Percentiles rank a stretch among this genome's conserved stretches.
Conservation (phyloP, 1,140 invertebrate species). For the Carposina sasakii region DNA sequence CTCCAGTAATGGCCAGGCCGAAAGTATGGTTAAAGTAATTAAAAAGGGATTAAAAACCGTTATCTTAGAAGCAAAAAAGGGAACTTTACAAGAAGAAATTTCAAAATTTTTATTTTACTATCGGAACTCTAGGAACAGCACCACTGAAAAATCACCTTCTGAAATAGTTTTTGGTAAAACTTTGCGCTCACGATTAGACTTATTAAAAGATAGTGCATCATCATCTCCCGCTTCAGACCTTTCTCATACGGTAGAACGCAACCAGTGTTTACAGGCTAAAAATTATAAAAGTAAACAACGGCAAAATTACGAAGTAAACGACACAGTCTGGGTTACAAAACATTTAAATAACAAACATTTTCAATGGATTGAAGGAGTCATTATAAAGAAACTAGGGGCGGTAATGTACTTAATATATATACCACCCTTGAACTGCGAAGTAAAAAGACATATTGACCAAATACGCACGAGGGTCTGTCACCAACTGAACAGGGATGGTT, state of each 20-base stretch:
- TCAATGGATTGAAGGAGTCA: background rate
- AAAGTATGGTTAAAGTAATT: conserved; percentile 23
- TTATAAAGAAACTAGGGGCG: background rate
- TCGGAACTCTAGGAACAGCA: conserved; percentile 23
- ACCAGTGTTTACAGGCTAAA: conserved; percentile 14
- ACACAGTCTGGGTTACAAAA: background rate
- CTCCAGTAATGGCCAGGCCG: conserved; percentile 21
- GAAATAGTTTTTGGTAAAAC: conserved; percentile 18
- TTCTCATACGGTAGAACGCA: conserved; percentile 10
- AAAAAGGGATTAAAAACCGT: conserved; percentile 17
- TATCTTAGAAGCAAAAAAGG: conserved; percentile 7
- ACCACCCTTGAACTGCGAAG: background rate
- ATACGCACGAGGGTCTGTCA: background rate
- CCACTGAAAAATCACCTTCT: conserved; percentile 20
- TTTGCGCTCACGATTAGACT: conserved; percentile 19
- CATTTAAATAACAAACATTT: conserved; percentile 7
- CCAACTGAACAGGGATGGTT: background rate
- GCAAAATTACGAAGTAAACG: background rate
- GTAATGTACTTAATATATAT: background rate
- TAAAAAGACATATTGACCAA: background rate
- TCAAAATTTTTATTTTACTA: conserved; percentile 25
- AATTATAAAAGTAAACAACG: background rate
- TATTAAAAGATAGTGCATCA: conserved; percentile 9
- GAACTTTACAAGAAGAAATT: conserved; percentile 12
- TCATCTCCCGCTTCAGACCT: conserved; percentile 18